Conservation (phyloP, 1,140 invertebrate species). For the Bacillus rossius region DNA sequence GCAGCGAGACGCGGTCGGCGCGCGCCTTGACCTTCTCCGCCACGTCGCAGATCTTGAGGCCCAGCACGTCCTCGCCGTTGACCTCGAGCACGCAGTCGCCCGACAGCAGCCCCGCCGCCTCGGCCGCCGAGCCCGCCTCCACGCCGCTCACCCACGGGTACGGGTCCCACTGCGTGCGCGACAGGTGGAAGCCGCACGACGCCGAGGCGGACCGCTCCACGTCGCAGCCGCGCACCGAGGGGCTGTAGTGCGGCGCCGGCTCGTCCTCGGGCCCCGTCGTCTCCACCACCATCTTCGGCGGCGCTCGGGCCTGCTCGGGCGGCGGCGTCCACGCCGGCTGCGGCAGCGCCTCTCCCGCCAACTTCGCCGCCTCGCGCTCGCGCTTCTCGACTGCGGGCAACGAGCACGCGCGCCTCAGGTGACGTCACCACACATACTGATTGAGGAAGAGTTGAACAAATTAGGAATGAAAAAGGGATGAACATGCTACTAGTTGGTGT, state of each 20-base stretch:
- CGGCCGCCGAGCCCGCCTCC: slow-evolving; percentile 43
- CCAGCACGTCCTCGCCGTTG: slow-evolving; percentile 54
- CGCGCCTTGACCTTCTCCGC: slow-evolving; percentile 46
- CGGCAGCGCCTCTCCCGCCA: too few species aligned
- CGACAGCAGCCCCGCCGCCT: slow-evolving; percentile 42
- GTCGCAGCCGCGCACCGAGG: slow-evolving; percentile 23
- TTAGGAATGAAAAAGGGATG: too few species aligned
- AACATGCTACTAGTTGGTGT: too few species aligned
- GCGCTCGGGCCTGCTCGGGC: too few species aligned
- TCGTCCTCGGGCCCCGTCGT: background rate
- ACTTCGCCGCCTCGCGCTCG: too few species aligned
- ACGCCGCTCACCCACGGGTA: slow-evolving; percentile 60
- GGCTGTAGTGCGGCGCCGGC: slow-evolving; percentile 15
- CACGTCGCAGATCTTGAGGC: slow-evolving; percentile 51
- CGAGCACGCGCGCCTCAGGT: too few species aligned
- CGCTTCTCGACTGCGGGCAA: too few species aligned
- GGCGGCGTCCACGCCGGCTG: too few species aligned
- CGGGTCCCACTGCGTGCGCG: slow-evolving; percentile 62
- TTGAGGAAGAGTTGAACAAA: too few species aligned
- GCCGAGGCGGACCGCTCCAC: slow-evolving; percentile 13
- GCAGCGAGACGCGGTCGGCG: slow-evolving; percentile 41
- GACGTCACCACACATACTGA: too few species aligned
- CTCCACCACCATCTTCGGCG: background rate
- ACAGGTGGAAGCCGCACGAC: slow-evolving; percentile 56
- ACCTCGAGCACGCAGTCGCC: slow-evolving; percentile 61